These are phyloP conservation scores for Percopsis omiscomaycus DNA, from an alignment of 2,797 vertebrate species.

Conservation along the genomic window DNA sequence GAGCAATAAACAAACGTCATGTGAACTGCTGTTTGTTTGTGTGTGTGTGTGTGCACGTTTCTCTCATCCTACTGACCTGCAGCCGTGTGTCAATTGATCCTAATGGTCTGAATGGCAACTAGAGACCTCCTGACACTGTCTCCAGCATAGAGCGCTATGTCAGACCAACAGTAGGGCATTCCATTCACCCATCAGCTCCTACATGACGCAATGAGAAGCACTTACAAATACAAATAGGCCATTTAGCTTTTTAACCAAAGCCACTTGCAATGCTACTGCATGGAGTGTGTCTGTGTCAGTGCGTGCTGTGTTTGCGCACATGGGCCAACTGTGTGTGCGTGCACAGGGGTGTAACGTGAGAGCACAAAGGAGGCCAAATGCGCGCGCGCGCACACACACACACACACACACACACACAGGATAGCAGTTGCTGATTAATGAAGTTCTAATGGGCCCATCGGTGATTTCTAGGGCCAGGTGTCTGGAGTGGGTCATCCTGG, in stretches of 20 bases:
- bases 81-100: background rate
- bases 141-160: background rate
- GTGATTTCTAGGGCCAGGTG: slow-evolving; percentile 36
- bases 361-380: slow-evolving; percentile 14
- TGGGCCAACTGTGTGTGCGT: background rate
- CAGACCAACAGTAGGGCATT: too few relatives aligned
- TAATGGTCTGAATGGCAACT: background rate
- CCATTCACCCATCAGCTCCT: too few relatives aligned
- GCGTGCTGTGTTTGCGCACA: background rate
- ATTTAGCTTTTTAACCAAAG: too few relatives aligned
- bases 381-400: slow-evolving; percentile 23
- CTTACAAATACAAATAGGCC: too few relatives aligned
- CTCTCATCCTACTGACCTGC: background rate
- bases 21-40: background rate
- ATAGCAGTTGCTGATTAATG: slow-evolving; percentile 43
- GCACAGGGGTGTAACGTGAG: slow-evolving; percentile 10
- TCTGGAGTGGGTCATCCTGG: slow-evolving; percentile 21
- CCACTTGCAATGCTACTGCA: background rate
- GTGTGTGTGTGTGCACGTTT: background rate
- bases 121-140: background rate
- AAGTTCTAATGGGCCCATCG: slow-evolving; percentile 33
- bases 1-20: background rate
- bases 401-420: slow-evolving; percentile 16
- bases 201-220: too few relatives aligned
- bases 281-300: background rate